Percentiles rank a stretch among this genome's conserved stretches.
These are phyloP conservation scores for Atethmia centrago DNA, from an alignment of 2,888 invertebrate genomes.

Conservation along the genomic window DNA sequence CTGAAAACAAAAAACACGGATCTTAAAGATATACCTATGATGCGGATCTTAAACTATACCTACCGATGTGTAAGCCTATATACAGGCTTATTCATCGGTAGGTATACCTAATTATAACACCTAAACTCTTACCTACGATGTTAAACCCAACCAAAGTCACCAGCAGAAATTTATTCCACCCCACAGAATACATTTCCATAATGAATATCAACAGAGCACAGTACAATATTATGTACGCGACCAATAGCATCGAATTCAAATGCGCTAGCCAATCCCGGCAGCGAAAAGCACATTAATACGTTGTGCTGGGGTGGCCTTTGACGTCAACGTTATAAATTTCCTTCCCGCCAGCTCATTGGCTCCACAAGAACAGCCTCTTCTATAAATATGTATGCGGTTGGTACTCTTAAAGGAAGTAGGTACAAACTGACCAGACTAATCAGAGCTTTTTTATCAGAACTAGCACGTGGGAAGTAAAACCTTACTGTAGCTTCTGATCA, in stretches of 20 bases:
- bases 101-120: too few species aligned
- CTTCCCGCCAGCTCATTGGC: not conserved
- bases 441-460: not conserved
- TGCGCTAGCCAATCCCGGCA: conserved; percentile 5
- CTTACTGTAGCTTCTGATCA: too few species aligned
- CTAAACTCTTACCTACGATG: too few species aligned
- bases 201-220: not conserved
- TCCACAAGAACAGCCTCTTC: not conserved
- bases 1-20: too few species aligned
- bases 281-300: not conserved
- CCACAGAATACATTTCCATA: conserved; percentile 4
- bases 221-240: not conserved
- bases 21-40: too few species aligned
- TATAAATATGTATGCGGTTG: not conserved
- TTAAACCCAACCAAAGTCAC: not conserved
- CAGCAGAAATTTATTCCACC: conserved; percentile 10
- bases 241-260: not conserved
- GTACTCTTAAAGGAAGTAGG: not conserved
- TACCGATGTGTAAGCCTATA: too few species aligned
- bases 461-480: too few species aligned
- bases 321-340: conserved; percentile 2
- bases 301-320: not conserved
- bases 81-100: too few species aligned
- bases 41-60: too few species aligned
- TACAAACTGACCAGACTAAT: not conserved